phyloP scores from a whole-genome alignment of 2,797 vertebrate species.

The Chaetophractus vellerosus region DNA sequence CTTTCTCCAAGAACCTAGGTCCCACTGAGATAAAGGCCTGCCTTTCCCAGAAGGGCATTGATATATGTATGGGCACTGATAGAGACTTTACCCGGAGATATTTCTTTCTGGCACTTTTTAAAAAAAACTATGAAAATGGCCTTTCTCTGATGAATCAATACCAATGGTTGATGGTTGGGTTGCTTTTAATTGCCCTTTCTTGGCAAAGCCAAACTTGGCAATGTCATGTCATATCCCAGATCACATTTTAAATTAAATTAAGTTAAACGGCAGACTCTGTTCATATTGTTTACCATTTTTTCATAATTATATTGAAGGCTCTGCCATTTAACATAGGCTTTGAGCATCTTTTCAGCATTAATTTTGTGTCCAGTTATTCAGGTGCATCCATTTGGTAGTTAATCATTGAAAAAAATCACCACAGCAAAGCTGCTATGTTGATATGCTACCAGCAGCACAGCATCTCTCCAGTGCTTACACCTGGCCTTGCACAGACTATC shows the following conservation, averaged over 20 bases:
- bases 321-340: slow-evolving; percentile 6
- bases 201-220: slow-evolving; percentile 63
- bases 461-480: neutral
- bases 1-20: slow-evolving; percentile 33
- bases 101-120: slow-evolving; percentile 20
- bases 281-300: slow-evolving; percentile 30
- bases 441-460: neutral
- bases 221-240: slow-evolving; percentile 24
- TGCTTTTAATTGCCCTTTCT: slow-evolving; percentile 61
- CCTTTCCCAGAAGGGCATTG: neutral
- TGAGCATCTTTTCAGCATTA: slow-evolving; percentile 32
- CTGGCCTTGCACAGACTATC: neutral
- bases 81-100: neutral
- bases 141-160: slow-evolving; percentile 57
- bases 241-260: slow-evolving; percentile 63
- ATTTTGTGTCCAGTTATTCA: slow-evolving; percentile 33
- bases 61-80: neutral
- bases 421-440: neutral
- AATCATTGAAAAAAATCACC: neutral
- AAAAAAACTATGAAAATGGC: slow-evolving; percentile 24
- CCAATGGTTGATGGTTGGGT: neutral
- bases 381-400: neutral
- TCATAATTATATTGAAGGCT: slow-evolving; percentile 7
- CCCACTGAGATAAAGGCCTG: neutral
- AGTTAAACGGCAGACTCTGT: slow-evolving; percentile 26